These are phyloP conservation scores for Drosophila asahinai DNA, from an alignment of 1,140 invertebrate species.

Conservation along the genomic window DNA sequence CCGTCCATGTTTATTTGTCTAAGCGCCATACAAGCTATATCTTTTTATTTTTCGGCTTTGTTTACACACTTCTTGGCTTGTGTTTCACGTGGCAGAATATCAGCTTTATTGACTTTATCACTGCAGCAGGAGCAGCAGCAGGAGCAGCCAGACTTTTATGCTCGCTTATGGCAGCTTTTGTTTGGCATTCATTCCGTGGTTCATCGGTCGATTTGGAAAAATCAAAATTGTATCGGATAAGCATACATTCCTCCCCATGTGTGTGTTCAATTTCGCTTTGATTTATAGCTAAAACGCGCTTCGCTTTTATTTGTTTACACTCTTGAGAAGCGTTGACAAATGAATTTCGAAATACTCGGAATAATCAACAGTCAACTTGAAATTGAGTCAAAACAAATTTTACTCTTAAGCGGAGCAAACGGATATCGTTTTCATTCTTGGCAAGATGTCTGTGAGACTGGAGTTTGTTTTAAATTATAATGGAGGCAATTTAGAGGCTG, in stretches of 20 bases:
- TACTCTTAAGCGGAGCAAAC: background rate
- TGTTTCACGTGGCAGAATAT: conserved; percentile 36
- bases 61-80: conserved; percentile 38
- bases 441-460: background rate
- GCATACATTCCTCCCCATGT: conserved; percentile 16
- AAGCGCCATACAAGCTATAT: conserved; percentile 56
- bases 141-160: conserved; percentile 45
- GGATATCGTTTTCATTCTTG: background rate
- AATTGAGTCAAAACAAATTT: conserved; percentile 14
- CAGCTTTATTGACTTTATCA: conserved; percentile 44
- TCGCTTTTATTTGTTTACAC: conserved; percentile 23
- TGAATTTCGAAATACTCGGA: conserved; percentile 10
- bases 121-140: conserved; percentile 47
- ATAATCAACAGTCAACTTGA: conserved; percentile 14
- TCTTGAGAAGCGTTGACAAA: conserved; percentile 15
- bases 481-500: background rate
- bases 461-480: background rate
- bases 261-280: conserved; percentile 23
- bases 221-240: conserved; percentile 32
- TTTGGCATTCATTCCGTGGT: conserved; percentile 13
- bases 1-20: conserved; percentile 70
- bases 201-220: conserved; percentile 14
- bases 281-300: conserved; percentile 28
- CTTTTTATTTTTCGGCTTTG: conserved; percentile 52
- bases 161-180: conserved; percentile 30